A percentile compares a stretch with the other conserved stretches of the same genome.
phyloP scores from a whole-genome alignment of 2,113 vertebrate genomes.

The Serilophus lunatus region DNA sequence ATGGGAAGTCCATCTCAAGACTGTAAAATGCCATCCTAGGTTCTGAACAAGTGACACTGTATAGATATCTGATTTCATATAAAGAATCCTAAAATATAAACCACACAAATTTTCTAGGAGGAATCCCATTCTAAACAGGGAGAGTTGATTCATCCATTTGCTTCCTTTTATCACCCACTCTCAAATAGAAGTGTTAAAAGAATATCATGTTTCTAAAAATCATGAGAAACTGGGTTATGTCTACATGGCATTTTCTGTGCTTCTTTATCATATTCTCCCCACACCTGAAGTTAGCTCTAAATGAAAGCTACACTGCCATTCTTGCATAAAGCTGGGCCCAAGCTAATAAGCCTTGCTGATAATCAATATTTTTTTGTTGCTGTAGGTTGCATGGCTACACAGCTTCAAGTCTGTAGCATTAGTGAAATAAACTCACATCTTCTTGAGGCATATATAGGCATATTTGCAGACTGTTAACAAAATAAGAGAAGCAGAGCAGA shows the following conservation, averaged over 20 bases:
- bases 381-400: background rate
- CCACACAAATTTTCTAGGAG: background rate
- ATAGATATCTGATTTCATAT: background rate
- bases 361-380: background rate
- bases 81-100: background rate
- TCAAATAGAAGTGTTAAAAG: conserved; percentile 13
- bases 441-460: rapidly evolving
- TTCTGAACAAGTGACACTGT: background rate
- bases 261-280: background rate
- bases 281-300: background rate
- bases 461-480: background rate
- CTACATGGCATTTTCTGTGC: background rate
- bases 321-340: background rate
- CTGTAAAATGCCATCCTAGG: background rate
- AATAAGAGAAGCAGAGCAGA: background rate
- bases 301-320: background rate
- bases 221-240: background rate
- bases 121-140: background rate
- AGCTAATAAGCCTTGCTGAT: background rate
- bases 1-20: background rate
- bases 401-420: background rate
- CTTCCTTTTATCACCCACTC: conserved; percentile 37
- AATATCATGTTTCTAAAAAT: background rate
- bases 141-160: background rate
- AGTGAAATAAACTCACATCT: background rate